Conservation (phyloP, 92 coral and sea anemone genomes). For the Galaxea fascicularis region DNA sequence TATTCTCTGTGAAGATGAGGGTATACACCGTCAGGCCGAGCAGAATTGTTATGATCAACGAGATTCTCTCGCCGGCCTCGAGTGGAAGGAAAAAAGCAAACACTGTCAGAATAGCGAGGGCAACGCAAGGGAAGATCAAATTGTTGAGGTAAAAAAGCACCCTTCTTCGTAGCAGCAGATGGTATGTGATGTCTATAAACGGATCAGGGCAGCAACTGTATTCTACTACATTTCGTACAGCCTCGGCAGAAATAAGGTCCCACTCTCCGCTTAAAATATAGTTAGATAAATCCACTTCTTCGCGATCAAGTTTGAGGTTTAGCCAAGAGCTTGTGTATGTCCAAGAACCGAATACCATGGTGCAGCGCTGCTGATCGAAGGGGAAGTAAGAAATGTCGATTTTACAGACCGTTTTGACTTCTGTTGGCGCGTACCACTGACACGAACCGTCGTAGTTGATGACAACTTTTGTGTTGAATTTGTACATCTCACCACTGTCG, state of each 20-base stretch:
- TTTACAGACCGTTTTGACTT: constrained; percentile 85
- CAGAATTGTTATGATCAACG: constrained; percentile 88
- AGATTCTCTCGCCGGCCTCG: constrained; percentile 94
- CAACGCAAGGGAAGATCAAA: constrained; percentile 85
- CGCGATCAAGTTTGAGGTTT: constrained; percentile 71
- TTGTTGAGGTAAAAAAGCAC: constrained; percentile 88
- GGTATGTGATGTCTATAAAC: constrained; percentile 86
- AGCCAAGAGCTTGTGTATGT: constrained; percentile 79
- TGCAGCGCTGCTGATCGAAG: constrained; percentile 88
- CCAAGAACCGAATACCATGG: constrained; percentile 96
- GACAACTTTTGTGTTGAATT: constrained; percentile 86
- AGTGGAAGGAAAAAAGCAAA: constrained; percentile 92
- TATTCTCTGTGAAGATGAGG: constrained; percentile 88
- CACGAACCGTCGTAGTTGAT: constrained; percentile 76
- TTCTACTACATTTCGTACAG: constrained; percentile 83
- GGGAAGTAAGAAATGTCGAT: constrained; percentile 96
- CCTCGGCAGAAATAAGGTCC: constrained; percentile 83
- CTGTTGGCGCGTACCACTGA: constrained; percentile 96
- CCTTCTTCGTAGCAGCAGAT: constrained; percentile 72
- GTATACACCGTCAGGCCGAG: constrained; percentile 93
- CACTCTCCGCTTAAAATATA: constrained; percentile 91
- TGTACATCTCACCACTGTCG: constrained; percentile 98
- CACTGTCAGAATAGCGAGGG: constrained; percentile 82
- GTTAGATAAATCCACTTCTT: constrained; percentile 85
- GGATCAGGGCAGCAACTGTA: constrained; percentile 95